phyloP scores from a whole-genome alignment of 2,113 vertebrate species.

The Smithornis capensis region DNA sequence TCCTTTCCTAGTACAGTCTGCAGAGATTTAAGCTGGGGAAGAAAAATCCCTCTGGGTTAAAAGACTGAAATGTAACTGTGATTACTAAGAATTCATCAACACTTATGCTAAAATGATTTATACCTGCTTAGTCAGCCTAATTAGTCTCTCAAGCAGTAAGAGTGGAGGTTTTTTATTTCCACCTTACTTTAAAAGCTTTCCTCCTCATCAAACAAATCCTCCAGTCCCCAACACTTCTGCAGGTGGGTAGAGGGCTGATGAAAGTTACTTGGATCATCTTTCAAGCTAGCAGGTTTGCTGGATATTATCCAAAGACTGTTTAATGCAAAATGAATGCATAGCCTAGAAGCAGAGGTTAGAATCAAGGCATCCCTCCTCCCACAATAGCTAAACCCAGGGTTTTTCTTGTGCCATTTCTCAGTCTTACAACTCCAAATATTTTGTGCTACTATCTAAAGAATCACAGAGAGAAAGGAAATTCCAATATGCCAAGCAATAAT shows the following conservation, averaged over 20 bases:
- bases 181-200: background rate
- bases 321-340: background rate
- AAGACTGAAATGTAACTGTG: background rate
- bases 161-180: background rate
- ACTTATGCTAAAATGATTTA: background rate
- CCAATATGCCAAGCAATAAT: background rate
- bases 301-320: background rate
- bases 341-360: background rate
- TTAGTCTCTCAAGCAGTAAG: background rate
- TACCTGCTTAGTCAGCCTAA: conserved; percentile 5
- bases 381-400: background rate
- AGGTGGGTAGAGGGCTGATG: background rate
- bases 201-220: background rate
- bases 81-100: background rate
- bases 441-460: background rate
- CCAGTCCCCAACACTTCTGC: background rate
- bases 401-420: background rate
- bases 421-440: background rate
- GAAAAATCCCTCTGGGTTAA: background rate
- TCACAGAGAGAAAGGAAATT: background rate
- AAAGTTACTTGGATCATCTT: background rate
- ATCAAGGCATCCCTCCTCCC: background rate
- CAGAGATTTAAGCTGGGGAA: background rate
- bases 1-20: background rate
- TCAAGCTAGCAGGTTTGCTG: background rate